Conservation (phyloP, 2,888 invertebrate species). For the Epinotia bilunana region DNA sequence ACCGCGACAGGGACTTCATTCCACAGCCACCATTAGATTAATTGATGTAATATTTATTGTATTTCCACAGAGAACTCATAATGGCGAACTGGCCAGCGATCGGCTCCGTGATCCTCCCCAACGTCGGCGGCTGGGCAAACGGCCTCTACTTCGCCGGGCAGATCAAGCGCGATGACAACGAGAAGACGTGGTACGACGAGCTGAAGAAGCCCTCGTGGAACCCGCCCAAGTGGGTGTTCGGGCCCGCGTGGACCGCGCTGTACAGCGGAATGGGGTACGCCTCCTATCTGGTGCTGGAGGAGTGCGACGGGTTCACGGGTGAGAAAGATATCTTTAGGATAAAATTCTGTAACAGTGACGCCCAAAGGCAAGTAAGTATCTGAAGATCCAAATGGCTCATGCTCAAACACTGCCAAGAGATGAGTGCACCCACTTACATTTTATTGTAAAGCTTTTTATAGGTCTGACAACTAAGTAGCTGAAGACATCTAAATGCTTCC, state of each 20-base stretch:
- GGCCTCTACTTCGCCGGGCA: conserved; percentile 86
- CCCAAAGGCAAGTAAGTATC: too few species aligned
- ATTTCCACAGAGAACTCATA: conserved; percentile 54
- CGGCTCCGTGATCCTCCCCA: conserved; percentile 74
- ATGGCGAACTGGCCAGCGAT: conserved; percentile 71
- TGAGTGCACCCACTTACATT: too few species aligned
- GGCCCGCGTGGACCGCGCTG: conserved; percentile 91
- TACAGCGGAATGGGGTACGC: conserved; percentile 94
- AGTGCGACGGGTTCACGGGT: conserved; percentile 90
- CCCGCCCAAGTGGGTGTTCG: conserved; percentile 92
- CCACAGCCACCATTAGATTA: too few species aligned
- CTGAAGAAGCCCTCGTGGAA: conserved; percentile 88
- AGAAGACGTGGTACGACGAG: conserved; percentile 69
- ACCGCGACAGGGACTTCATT: too few species aligned
- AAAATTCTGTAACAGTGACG: too few species aligned
- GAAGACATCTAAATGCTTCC: too few species aligned
- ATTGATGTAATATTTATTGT: conserved; percentile 30
- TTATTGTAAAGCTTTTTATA: too few species aligned
- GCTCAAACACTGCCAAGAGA: too few species aligned
- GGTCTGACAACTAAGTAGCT: too few species aligned
- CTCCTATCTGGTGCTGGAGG: conserved; percentile 91
- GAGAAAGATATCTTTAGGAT: conserved; percentile 40
- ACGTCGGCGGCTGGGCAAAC: conserved; percentile 88
- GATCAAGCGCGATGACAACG: conserved; percentile 73
- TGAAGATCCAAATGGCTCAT: too few species aligned